These are phyloP conservation scores for Polypedilum pembai DNA, from an alignment of 1,140 invertebrate genomes.

Conservation along the genomic window DNA sequence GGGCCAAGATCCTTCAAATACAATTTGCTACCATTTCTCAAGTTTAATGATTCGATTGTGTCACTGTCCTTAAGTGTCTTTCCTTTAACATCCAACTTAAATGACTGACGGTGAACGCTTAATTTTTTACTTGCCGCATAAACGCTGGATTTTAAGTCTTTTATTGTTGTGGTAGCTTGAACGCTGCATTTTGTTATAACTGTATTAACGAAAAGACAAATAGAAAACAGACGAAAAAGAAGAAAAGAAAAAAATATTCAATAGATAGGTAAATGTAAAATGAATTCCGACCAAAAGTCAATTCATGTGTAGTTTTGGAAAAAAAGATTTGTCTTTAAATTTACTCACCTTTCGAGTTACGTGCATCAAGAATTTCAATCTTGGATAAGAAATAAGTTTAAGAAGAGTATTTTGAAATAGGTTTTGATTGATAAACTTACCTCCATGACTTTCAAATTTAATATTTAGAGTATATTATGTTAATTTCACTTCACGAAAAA, in stretches of 20 bases:
- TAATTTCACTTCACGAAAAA: too few species aligned
- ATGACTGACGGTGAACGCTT: slow-evolving; percentile 70
- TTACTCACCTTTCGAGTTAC: not conserved
- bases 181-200: slow-evolving; percentile 42
- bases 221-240: not conserved
- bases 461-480: too few species aligned
- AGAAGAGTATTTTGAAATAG: too few species aligned
- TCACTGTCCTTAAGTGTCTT: slow-evolving; percentile 65
- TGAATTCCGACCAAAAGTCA: not conserved
- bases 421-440: not conserved
- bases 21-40: slow-evolving; percentile 58
- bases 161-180: slow-evolving; percentile 53
- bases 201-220: not conserved
- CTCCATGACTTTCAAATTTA: not conserved
- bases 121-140: slow-evolving; percentile 57
- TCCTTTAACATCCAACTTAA: slow-evolving; percentile 71
- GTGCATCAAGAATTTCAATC: not conserved
- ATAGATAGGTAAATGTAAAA: not conserved
- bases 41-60: slow-evolving; percentile 53
- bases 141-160: slow-evolving; percentile 69
- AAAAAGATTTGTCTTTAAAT: not conserved
- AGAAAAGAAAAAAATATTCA: not conserved
- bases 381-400: not conserved
- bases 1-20: slow-evolving; percentile 92
- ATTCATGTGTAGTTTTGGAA: not conserved